Base-by-base conservation (phyloP, 2,113 vertebrate genomes). In the Paralichthys olivaceus region DNA sequence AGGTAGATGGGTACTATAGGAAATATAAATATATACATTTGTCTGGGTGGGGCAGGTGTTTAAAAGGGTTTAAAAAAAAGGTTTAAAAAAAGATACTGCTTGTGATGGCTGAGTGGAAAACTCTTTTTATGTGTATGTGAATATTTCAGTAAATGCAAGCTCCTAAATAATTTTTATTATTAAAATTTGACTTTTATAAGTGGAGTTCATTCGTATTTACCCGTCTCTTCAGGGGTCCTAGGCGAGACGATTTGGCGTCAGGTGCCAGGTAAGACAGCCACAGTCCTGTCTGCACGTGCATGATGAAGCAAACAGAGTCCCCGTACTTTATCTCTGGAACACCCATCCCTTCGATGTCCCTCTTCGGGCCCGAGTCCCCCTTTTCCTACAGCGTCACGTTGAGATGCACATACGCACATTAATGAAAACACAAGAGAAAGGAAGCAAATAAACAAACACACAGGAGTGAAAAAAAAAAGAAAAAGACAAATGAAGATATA, bases 331-430 rank as follows among this genome's bases (percentile, higher is more conserved):
- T 96, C 93, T 98, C 98, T 26, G 98, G 95, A 55, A 92, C 87
- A 14, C 97, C 97, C 98, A 99, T 99, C 75, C 98, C 98, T 40
- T 99, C 98, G 7, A 97, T 96, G 71, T 99, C 98, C 83, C 96
- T 94, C 89, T 97, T 98, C 63, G 94, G 92, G 79, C 93, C 93
- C 0, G 94, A 84, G 75, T 99, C 97, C 17, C 94, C 80, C 88
- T 98, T 99, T 91, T 98, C 97, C 94, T 99, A 66, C 75, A 79
- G 85, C 53, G 2, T 0, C 51, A 54, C 51, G 23, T 23, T 1
- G 2, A 54, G 47, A 74, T 19, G 12, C 14, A 63, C 26, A 64
- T 1, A 74, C 29, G 68, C 5, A 67, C 57, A 34, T 34, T 34
- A 7, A 19, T 14, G 13, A 4, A 17, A 2, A 17, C 45, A 19